These are phyloP conservation scores for Exocentrus adspersus DNA, from an alignment of 2,888 invertebrate species.

Conservation along the genomic window DNA sequence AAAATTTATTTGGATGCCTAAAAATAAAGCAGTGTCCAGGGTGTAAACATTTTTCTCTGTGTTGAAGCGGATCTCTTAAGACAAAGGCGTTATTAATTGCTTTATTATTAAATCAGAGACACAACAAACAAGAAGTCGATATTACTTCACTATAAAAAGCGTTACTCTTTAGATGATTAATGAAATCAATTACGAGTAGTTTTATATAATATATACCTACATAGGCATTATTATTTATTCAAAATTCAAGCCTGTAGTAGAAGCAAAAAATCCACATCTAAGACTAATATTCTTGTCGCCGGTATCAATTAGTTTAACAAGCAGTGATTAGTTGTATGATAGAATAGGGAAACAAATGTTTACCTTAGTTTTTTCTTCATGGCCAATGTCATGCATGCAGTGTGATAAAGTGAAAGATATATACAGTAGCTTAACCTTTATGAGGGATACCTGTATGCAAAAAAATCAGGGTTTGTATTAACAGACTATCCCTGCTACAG, in stretches of 20 bases:
- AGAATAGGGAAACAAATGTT: slow-evolving; percentile 1
- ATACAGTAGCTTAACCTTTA: slow-evolving; percentile 11
- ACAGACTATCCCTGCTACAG: not conserved
- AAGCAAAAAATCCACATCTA: not conserved
- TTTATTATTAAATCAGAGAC: not conserved
- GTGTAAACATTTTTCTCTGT: not conserved
- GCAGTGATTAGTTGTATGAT: not conserved
- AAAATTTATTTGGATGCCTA: too few species aligned
- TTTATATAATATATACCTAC: not conserved
- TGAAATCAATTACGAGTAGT: not conserved
- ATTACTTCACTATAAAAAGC: too few species aligned
- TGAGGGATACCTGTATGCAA: not conserved
- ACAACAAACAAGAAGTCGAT: not conserved
- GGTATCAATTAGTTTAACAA: not conserved
- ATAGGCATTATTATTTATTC: too few species aligned
- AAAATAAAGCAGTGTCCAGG: too few species aligned
- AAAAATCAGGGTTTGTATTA: slow-evolving; percentile 14
- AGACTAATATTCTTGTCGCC: not conserved
- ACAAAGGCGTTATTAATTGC: not conserved
- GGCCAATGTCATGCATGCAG: not conserved
- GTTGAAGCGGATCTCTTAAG: not conserved
- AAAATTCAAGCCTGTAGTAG: not conserved
- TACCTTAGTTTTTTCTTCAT: slow-evolving; percentile 5
- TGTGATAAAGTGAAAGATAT: slow-evolving; percentile 15
- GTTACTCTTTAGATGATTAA: not conserved